Conservation (phyloP, 2,113 vertebrate genomes). For the Sminthopsis crassicaudata region DNA sequence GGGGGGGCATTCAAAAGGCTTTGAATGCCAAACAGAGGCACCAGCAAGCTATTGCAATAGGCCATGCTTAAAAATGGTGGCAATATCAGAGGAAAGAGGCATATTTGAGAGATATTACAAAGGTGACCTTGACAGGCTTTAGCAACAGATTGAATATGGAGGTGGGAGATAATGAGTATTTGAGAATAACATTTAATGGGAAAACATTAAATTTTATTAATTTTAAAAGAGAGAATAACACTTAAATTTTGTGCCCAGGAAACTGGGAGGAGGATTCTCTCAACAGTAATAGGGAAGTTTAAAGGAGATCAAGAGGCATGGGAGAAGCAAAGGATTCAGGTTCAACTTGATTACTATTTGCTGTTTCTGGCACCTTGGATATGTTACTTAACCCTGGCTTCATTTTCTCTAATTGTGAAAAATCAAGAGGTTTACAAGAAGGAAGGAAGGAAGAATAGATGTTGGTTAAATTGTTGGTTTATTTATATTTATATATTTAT, state of each 20-base stretch:
- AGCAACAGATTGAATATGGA: too few species aligned
- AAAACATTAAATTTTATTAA: too few species aligned
- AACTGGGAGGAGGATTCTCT: not conserved
- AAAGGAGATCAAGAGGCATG: too few species aligned
- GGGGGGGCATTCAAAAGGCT: too few species aligned
- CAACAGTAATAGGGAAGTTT: not conserved
- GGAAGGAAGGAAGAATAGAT: not conserved
- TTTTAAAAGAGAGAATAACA: not conserved
- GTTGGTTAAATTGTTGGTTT: too few species aligned
- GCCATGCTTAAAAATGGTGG: too few species aligned
- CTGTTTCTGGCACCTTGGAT: not conserved
- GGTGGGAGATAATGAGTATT: not conserved
- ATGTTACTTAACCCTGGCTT: not conserved
- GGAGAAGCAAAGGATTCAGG: not conserved
- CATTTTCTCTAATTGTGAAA: not conserved
- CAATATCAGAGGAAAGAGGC: too few species aligned
- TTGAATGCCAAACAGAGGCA: too few species aligned
- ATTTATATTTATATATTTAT: too few species aligned
- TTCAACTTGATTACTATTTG: not conserved
- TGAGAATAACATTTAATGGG: not conserved
- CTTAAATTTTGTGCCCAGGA: not conserved
- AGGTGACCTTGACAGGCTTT: too few species aligned
- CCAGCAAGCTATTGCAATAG: too few species aligned
- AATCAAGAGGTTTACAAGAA: not conserved
- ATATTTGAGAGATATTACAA: too few species aligned